These are phyloP conservation scores for Zygaena filipendulae DNA, from an alignment of 2,888 invertebrate species.

Conservation along the genomic window DNA sequence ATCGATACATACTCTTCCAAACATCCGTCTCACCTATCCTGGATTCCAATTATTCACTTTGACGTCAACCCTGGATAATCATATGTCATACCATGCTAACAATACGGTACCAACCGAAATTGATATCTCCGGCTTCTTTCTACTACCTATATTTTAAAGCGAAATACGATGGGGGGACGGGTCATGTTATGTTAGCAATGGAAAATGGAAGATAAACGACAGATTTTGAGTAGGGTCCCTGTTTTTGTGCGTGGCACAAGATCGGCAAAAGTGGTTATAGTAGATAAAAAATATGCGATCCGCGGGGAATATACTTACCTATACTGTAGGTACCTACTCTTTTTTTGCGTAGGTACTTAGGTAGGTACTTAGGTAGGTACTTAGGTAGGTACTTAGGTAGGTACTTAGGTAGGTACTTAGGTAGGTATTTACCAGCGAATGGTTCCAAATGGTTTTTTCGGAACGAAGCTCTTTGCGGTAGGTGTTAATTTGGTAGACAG, in stretches of 20 bases:
- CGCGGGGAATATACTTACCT: too few relatives aligned
- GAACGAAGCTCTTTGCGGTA: too few relatives aligned
- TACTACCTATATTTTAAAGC: conserved; percentile 5
- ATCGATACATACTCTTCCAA: too few relatives aligned
- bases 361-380: too few relatives aligned
- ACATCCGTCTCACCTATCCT: conserved; percentile 28
- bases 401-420: too few relatives aligned
- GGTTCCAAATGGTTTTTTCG: too few relatives aligned
- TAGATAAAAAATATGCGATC: too few relatives aligned
- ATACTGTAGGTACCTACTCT: conserved; percentile 4
- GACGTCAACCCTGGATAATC: conserved; percentile 63
- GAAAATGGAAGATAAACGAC: conserved; percentile 42
- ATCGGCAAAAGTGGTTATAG: too few relatives aligned
- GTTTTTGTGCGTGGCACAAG: conserved; percentile 48
- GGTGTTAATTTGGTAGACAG: too few relatives aligned
- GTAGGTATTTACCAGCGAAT: too few relatives aligned
- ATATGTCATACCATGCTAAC: conserved; percentile 59
- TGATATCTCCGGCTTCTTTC: neutral
- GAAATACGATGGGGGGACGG: conserved; percentile 9
- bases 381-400: too few relatives aligned
- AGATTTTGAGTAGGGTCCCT: conserved; percentile 46
- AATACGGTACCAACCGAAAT: conserved; percentile 8
- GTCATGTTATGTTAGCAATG: conserved; percentile 22
- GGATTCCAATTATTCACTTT: conserved; percentile 66
- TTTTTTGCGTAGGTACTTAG: conserved; percentile 9